Conservation (phyloP, 2,888 invertebrate species). For the Pachycephus smyrnensis region DNA sequence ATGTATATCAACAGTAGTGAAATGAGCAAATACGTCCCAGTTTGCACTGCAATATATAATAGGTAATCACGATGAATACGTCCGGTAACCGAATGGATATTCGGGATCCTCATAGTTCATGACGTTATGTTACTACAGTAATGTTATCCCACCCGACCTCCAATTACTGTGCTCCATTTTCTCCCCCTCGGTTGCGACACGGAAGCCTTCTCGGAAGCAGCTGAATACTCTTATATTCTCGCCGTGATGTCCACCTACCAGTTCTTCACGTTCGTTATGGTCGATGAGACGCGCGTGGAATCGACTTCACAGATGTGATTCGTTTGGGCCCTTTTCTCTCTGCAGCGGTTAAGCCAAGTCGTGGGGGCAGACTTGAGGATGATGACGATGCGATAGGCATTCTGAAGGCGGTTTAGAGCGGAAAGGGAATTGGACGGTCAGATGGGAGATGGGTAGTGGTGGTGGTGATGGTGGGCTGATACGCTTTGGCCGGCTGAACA, state of each 20-base stretch:
- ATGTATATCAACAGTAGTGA: background rate
- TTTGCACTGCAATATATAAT: background rate
- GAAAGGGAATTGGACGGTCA: background rate
- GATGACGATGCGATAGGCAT: slow-evolving; percentile 7
- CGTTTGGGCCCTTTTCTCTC: background rate
- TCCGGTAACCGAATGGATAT: background rate
- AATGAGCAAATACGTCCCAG: background rate
- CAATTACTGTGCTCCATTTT: background rate
- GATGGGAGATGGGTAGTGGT: background rate
- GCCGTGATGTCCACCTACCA: background rate
- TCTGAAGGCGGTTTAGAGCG: slow-evolving; percentile 1
- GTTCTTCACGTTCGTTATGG: background rate
- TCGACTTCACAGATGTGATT: background rate
- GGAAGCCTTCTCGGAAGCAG: background rate
- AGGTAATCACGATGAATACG: background rate
- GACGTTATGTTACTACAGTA: background rate
- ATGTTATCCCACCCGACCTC: background rate
- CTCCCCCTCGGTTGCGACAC: background rate
- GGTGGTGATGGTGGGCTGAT: background rate
- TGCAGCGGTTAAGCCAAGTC: background rate
- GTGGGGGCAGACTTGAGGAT: background rate
- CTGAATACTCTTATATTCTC: background rate
- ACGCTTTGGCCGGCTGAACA: slow-evolving; percentile 18
- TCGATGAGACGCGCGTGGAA: background rate
- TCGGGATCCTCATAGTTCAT: background rate